Base-by-base conservation (phyloP, 2,888 invertebrate genomes). In the Eupelmus urozonus region DNA sequence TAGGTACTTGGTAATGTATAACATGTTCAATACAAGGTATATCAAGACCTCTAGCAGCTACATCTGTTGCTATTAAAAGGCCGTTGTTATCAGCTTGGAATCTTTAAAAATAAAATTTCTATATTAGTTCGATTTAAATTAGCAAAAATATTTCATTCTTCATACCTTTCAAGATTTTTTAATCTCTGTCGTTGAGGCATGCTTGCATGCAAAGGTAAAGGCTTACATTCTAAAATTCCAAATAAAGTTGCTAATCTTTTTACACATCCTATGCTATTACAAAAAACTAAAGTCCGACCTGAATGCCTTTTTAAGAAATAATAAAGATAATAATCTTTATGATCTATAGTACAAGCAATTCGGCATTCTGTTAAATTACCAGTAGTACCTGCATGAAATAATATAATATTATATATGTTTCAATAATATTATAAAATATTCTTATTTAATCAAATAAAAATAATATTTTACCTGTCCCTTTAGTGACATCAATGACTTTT, bases 41-140 rank as follows among this genome's bases (percentile, higher is more conserved):
- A 91, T 99, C 99, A 59, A 99, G 91, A 0, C 99, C 99, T 76
- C 99, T 92, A 0, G 99, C 98, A 0, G 99, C 99, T 4, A 99
- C 98, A 91, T 99, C 99, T 0, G 98, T 99, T 2, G 99, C 94
- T 78, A 99, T 93, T 45, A 99, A 90, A 7, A 99, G 88, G 0
- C 95, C 94, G 81, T 93, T 92, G 0, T 93, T 92, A 83, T 93
- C 92, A 75, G 93, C 94, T 49, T 94, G 93, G 89, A 96, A 96
- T 81, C 95, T 94, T 73, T 51, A 87, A 85, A 63, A 55, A 11
- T 29, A 9, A 20, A 53, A 25, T 57, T n/a, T 25, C 16, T 57
- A 16, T 51, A 20, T 23, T 16, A 20, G 20, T 18, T 27, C n/a
- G n/a, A 34, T 53, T 59, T 25, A 49, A 53, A 9, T 53, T 63